Conservation (phyloP, 1,140 invertebrate genomes). For the Pogonomyrmex barbatus region DNA sequence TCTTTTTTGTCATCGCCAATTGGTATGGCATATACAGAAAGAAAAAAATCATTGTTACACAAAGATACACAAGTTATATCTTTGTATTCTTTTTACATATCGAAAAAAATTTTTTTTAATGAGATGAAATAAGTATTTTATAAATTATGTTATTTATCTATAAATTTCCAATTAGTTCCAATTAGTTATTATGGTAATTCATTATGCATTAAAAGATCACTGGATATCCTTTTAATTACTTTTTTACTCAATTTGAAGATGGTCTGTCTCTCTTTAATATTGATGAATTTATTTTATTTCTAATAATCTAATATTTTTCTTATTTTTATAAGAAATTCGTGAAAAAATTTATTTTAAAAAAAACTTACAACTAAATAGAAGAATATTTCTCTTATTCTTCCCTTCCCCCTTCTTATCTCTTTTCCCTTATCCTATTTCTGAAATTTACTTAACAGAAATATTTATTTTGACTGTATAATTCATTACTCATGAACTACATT, state of each 20-base stretch:
- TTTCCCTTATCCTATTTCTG: neutral
- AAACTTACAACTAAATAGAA: neutral
- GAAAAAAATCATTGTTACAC: neutral
- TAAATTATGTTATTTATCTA: constrained; percentile 18
- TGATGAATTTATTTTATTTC: neutral
- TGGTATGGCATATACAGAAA: neutral
- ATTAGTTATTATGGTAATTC: neutral
- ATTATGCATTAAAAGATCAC: neutral
- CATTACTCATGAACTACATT: neutral
- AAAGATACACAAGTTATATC: constrained; percentile 8
- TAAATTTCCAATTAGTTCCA: constrained; percentile 1
- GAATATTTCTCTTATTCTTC: neutral
- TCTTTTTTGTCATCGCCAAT: neutral
- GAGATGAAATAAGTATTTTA: neutral
- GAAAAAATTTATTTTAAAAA: neutral
- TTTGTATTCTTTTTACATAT: neutral
- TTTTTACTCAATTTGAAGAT: neutral
- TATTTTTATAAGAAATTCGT: neutral
- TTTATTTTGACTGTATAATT: neutral
- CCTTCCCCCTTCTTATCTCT: too few relatives aligned
- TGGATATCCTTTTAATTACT: neutral
- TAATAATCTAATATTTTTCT: neutral
- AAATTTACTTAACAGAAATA: neutral
- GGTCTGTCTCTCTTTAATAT: neutral
- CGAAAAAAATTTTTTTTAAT: neutral